Evolutionary conservation across 1,140 invertebrate species (phyloP), one percentile per base, ranked within the genome.

Genomic region (Oryzaephilus surinamensis): DNA sequence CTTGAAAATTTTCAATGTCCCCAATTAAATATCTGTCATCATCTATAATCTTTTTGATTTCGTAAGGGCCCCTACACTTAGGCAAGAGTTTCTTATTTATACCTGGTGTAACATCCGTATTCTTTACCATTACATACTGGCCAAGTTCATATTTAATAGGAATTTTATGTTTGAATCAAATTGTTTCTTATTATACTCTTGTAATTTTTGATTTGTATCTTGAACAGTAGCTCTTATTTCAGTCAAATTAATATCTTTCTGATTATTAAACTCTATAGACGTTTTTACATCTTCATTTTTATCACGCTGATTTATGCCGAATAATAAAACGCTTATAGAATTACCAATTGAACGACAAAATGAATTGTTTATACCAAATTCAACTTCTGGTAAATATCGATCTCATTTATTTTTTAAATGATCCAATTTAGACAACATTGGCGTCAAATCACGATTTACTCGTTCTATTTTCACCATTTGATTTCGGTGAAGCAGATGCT

Each of bases 71-170:
- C 39, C 49, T 50, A 40, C 50, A 56, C 31, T 43, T 43, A 5
- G 55, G 51, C 10, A 50, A 26, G 34, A 54, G 18, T 34, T 57
- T 56, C 29, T 46, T 48, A 24, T 48, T 54, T 20, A 48, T 37
- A 1, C 55, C 55, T 4, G 41, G 13, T 12, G 50, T 51, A 21
- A 30, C 33, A 41, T 51, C 49, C 15, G 44, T 14, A 37, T 57
- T 55, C 26, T 13, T 42, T 11, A 57, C 29, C 46, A 57, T 49
- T 19, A 57, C 45, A 32, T 45, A 50, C 40, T 59, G 53, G 15
- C 46, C 49, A 3, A 40, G 17, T 16, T 33, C 7, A 38, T 59
- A 57, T 18, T 29, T 32, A 17, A 14, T 2, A 0, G 50, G 10
- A 15, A 18, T 1, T 40, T 54, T 54, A 20, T 39, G 44, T 15